Evolutionary conservation across 2,797 vertebrate genomes (phyloP).

Genomic region (Simalia tracyae): DNA sequence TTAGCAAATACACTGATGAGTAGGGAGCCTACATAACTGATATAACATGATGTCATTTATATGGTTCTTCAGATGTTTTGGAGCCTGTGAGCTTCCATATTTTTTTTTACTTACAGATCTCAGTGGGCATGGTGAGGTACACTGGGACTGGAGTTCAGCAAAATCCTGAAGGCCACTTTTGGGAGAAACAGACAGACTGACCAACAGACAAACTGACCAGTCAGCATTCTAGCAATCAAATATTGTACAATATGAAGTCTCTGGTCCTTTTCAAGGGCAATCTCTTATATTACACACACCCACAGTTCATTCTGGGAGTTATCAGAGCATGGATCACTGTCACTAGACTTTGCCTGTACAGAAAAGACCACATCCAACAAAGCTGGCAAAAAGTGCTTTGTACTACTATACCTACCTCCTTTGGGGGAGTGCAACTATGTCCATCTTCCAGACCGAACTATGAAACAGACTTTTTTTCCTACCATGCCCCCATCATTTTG

Average conservation of each 20-base stretch:
- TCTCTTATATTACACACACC: neutral
- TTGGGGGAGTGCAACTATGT: neutral
- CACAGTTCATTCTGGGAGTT: neutral
- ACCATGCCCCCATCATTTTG: too few species aligned
- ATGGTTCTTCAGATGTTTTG: too few species aligned
- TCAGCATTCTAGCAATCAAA: neutral
- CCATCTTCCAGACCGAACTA: neutral
- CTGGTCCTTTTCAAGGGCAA: neutral
- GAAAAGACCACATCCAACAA: neutral
- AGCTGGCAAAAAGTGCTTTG: neutral
- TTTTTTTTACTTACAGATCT: neutral
- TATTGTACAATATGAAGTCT: neutral
- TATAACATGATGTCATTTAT: too few species aligned
- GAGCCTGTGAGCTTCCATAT: neutral
- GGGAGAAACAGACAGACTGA: neutral
- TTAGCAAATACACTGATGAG: too few species aligned
- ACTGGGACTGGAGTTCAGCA: neutral
- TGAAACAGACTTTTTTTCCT: neutral
- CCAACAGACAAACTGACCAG: neutral
- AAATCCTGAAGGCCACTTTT: neutral
- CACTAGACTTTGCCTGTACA: neutral
- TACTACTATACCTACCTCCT: neutral
- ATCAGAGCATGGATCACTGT: neutral
- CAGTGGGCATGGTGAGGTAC: neutral
- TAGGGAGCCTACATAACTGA: too few species aligned